Base-by-base conservation (phyloP, 2,888 invertebrate species). In the Philereme vetulata region DNA sequence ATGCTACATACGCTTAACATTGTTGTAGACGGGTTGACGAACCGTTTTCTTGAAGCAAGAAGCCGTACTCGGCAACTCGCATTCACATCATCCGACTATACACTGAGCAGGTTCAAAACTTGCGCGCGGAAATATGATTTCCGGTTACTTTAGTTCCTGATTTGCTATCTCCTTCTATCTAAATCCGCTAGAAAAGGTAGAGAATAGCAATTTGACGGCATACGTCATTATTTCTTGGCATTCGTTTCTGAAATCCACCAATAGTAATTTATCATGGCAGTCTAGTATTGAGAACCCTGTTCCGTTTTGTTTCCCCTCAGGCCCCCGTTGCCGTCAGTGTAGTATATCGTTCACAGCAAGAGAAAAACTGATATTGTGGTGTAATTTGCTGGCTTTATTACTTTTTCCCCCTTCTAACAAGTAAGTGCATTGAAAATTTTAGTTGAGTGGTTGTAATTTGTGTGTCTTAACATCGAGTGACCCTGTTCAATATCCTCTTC, bases 231-330 rank as follows among this genome's bases (percentile, higher is more conserved):
- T 62, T 21, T 63, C 60, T 62, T 66, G 56, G 54, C 61, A 71
- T 56, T 66, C 42, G 59, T 64, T 60, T 47, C 56, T 54, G 11
- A 50, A 60, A 62, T 72, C 71, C 63, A 70, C 73, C 71, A 68
- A 56, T 62, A 65, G 60, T 70, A 74, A 72, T 76, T 72, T 78
- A 85, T 86, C 72, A 88, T 89, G 90, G 88, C 86, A 73, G 85
- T 74, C 78, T 66, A 76, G 72, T 69, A 75, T 72, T 88, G 93
- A 85, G 91, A 92, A 92, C 93, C 93, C 93, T 86, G 81, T 88
- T 92, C 92, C 92, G 92, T 79, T 92, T 90, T 84, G 89, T 88
- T 90, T 90, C 90, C 90, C 90, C 91, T 88, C 90, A 88, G 88
- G 88, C 90, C 91, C 62, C 92, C 90, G 88, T 89, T 78, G 89